Conservation (phyloP, 2,113 vertebrate species). For the Cercopithecus mona region DNA sequence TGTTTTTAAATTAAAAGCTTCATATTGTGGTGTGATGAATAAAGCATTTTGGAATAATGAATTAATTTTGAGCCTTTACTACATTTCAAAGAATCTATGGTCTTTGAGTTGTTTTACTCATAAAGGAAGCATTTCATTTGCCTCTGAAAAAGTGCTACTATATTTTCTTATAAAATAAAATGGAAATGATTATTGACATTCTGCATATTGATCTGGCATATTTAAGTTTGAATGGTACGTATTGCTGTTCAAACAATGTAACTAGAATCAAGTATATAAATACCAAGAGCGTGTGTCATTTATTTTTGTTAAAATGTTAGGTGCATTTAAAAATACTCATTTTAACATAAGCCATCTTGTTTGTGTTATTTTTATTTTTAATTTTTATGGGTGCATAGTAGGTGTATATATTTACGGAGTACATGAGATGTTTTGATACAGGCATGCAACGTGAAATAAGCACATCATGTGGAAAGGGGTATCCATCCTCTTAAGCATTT, state of each 20-base stretch:
- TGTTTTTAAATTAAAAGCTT: not conserved
- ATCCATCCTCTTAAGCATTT: no score
- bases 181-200: not conserved
- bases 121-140: not conserved
- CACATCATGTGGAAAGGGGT: no score
- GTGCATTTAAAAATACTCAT: not conserved
- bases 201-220: not conserved
- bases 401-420: no score
- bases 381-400: no score
- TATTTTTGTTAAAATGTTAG: not conserved
- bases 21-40: not conserved
- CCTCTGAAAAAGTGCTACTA: not conserved
- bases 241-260: not conserved
- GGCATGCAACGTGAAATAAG: no score
- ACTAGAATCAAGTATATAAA: not conserved
- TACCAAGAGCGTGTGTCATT: not conserved
- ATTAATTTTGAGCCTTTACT: not conserved
- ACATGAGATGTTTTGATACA: no score
- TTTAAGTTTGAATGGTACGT: not conserved
- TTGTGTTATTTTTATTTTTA: no score
- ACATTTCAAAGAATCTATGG: not conserved
- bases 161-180: not conserved
- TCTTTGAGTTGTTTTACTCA: not conserved
- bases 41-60: not conserved
- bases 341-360: not conserved